A percentile compares a stretch with the other conserved stretches of the same genome.
These are phyloP conservation scores for Chanos chanos DNA, from an alignment of 2,797 vertebrate genomes.

Conservation along the genomic window DNA sequence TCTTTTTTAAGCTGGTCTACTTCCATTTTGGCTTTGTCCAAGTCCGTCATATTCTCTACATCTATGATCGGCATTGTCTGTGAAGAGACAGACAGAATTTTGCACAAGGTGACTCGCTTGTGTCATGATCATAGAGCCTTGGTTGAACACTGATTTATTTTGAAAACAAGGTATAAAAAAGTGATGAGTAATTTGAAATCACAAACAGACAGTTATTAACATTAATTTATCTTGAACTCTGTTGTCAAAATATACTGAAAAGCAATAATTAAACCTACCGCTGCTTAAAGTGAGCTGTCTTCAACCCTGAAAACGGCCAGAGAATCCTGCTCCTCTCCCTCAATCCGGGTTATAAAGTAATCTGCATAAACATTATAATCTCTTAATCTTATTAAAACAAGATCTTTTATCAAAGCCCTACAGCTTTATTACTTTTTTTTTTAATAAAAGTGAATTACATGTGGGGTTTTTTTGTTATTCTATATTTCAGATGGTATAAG, in stretches of 20 bases:
- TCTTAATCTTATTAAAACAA: constrained; percentile 76
- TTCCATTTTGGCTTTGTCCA: constrained; percentile 91
- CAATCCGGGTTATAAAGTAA: constrained; percentile 79
- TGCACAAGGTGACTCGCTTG: neutral
- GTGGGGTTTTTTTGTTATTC: neutral
- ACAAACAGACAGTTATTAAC: neutral
- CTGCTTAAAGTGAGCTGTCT: constrained; percentile 51
- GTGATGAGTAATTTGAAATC: neutral
- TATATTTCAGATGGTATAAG: neutral
- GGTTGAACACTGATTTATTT: no score
- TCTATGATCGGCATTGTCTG: constrained; percentile 88
- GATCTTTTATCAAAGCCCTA: constrained; percentile 41
- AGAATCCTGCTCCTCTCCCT: constrained; percentile 54
- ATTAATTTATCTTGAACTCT: neutral
- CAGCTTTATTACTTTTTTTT: constrained; percentile 8
- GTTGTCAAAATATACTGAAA: no score
- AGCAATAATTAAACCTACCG: constrained; percentile 63
- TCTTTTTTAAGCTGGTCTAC: constrained; percentile 88
- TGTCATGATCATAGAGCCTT: no score
- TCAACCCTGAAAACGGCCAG: constrained; percentile 54
- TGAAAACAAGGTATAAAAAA: neutral
- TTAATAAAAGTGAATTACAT: neutral
- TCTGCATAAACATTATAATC: constrained; percentile 71
- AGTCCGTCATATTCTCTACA: constrained; percentile 87
- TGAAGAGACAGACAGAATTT: neutral